phyloP scores from a whole-genome alignment of 30 jellyfish, hydroid and myxozoan genomes.

The Nemopilema nomurai region DNA sequence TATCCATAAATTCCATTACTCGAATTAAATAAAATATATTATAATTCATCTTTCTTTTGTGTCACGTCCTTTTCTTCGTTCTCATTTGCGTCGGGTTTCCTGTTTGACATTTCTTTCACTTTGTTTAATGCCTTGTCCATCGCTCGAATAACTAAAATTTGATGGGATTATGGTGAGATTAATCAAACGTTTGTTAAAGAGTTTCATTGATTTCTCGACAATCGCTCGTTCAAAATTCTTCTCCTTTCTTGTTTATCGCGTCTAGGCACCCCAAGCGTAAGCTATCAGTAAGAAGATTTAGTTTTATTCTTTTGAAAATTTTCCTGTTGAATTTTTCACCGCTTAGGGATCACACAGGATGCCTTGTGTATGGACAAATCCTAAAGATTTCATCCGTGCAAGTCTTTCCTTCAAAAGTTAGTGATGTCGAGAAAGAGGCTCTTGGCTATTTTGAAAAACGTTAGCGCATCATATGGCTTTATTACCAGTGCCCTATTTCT shows the following conservation, averaged over 20 bases:
- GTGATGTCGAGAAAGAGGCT: no score
- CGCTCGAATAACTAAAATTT: constrained; percentile 76
- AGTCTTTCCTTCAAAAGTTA: no score
- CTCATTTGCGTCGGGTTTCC: constrained; percentile 17
- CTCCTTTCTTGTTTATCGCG: not conserved
- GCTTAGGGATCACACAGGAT: no score
- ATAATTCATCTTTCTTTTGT: constrained; percentile 56
- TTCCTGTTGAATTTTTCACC: not conserved
- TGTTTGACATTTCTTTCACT: constrained; percentile 32
- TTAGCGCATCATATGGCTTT: no score
- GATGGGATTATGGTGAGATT: constrained; percentile 2
- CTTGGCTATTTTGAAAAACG: no score
- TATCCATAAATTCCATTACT: not conserved
- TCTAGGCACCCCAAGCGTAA: not conserved
- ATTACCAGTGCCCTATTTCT: no score
- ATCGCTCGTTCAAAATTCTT: not conserved
- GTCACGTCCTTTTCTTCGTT: constrained; percentile 14
- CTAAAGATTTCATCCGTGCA: no score
- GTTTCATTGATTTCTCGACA: constrained; percentile 5
- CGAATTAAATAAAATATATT: constrained; percentile 1
- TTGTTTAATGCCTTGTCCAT: constrained; percentile 88
- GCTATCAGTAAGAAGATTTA: not conserved
- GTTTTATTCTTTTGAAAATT: no score
- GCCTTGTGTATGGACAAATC: no score
- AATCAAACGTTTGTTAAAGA: not conserved